phyloP scores from a whole-genome alignment of 2,797 vertebrate species.

The Chelidonichthys spinosus region DNA sequence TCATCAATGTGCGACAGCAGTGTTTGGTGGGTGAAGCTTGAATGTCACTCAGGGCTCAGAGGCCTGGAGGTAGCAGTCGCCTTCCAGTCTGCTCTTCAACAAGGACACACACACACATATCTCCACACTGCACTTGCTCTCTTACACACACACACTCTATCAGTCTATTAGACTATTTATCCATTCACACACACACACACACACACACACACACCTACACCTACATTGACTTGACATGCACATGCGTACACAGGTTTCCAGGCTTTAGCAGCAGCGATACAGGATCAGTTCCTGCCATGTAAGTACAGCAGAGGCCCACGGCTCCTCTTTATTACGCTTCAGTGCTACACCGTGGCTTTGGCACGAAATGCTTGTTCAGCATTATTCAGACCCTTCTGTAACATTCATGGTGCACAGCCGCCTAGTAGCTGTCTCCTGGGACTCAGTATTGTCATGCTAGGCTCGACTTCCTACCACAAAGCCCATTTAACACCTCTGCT shows the following conservation, averaged over 20 bases:
- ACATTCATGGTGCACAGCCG: conserved; percentile 25
- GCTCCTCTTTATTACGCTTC: conserved; percentile 47
- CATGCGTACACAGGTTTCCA: conserved; percentile 23
- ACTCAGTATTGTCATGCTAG: conserved; percentile 38
- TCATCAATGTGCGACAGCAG: conserved; percentile 65
- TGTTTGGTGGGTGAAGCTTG: conserved; percentile 51
- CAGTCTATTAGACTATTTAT: neutral
- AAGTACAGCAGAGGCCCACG: conserved; percentile 55
- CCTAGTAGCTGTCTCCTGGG: conserved; percentile 44
- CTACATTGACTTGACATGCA: neutral
- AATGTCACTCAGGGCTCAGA: conserved; percentile 63
- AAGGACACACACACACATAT: conserved; percentile 53
- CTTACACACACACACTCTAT: neutral
- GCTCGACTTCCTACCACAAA: conserved; percentile 29
- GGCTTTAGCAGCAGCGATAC: conserved; percentile 48
- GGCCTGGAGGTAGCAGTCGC: conserved; percentile 38
- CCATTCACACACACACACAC: neutral
- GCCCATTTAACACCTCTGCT: conserved; percentile 39
- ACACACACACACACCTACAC: conserved; percentile 1
- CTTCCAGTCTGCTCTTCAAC: conserved; percentile 56
- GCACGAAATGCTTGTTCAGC: conserved; percentile 47
- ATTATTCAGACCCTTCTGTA: conserved; percentile 48
- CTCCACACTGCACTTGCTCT: neutral
- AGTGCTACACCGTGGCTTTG: conserved; percentile 28
- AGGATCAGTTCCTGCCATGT: conserved; percentile 58